Conservation (phyloP, 2,113 vertebrate species). For the Embiotoca jacksoni region DNA sequence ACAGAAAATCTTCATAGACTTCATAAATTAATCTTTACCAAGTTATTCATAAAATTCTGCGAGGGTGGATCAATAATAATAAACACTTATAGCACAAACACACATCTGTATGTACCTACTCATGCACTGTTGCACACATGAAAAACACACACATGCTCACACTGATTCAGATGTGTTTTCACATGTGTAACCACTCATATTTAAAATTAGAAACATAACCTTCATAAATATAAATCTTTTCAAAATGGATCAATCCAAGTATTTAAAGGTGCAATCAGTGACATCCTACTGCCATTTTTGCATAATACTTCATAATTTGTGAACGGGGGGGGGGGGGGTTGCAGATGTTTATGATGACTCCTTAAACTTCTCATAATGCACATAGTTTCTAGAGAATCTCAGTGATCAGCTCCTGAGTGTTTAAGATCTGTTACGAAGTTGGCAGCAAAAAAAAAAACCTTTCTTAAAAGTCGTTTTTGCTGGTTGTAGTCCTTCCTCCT, state of each 20-base stretch:
- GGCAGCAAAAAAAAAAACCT: too few relatives aligned
- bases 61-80: conserved; percentile 33
- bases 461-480: too few relatives aligned
- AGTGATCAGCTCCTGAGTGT: too few relatives aligned
- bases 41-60: conserved; percentile 30
- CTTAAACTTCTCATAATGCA: too few relatives aligned
- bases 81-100: conserved; percentile 55
- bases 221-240: conserved; percentile 40
- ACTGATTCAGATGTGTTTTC: conserved; percentile 32
- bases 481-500: too few relatives aligned
- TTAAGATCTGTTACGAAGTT: too few relatives aligned
- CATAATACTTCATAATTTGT: neutral
- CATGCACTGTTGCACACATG: conserved; percentile 65
- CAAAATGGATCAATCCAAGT: neutral
- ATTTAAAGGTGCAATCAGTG: conserved; percentile 53
- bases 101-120: conserved; percentile 8
- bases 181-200: conserved; percentile 41
- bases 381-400: too few relatives aligned
- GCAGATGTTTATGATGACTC: neutral
- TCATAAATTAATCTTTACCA: conserved; percentile 35
- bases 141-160: conserved; percentile 62
- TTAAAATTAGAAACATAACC: conserved; percentile 48
- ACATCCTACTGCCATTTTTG: conserved; percentile 3
- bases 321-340: neutral
- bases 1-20: conserved; percentile 39